These are phyloP conservation scores for Philhelius pedissequus DNA, from an alignment of 2,888 invertebrate species.

Conservation along the genomic window DNA sequence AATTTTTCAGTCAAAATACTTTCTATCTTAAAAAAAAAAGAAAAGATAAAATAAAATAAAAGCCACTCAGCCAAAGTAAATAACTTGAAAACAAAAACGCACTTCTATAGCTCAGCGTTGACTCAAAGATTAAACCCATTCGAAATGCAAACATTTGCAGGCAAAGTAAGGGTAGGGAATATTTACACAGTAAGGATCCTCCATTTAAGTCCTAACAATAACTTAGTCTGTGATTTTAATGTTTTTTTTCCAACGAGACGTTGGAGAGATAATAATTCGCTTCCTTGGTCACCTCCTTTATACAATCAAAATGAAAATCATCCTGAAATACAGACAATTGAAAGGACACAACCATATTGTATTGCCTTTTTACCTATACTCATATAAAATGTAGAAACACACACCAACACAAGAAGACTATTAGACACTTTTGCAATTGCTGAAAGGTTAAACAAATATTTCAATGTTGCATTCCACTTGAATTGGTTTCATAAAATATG, in stretches of 20 bases:
- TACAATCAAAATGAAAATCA: conserved; percentile 51
- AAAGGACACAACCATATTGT: conserved; percentile 17
- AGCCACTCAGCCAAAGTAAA: conserved; percentile 21
- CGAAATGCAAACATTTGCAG: conserved; percentile 48
- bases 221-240: conserved; percentile 54
- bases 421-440: background rate
- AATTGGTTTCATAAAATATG: conserved; percentile 63
- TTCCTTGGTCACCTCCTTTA: conserved; percentile 33
- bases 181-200: background rate
- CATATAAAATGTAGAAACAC: background rate
- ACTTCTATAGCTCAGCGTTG: conserved; percentile 21
- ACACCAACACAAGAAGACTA: background rate
- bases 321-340: conserved; percentile 27
- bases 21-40: conserved; percentile 11
- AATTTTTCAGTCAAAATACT: conserved; percentile 44
- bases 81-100: conserved; percentile 40
- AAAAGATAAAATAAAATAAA: background rate
- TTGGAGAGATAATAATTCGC: conserved; percentile 27
- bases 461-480: conserved; percentile 57
- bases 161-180: background rate
- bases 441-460: conserved; percentile 61
- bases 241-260: background rate
- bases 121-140: conserved; percentile 55
- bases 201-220: background rate
- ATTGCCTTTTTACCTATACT: background rate